Evolutionary conservation across 2,888 invertebrate genomes (phyloP), one percentile per base, ranked within the genome.

Genomic region (Tribolium freemani): DNA sequence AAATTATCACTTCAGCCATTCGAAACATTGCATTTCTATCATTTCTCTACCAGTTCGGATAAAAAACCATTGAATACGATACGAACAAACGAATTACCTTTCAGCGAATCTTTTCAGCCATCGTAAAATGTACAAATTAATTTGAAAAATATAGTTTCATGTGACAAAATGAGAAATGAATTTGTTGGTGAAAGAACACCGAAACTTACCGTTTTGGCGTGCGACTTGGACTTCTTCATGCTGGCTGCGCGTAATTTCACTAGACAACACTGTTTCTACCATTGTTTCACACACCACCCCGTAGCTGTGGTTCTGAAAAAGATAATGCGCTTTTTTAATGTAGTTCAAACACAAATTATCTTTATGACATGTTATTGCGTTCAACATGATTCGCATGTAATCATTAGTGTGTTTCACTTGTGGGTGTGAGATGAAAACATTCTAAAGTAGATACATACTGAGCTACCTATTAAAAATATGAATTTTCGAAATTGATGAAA

Each of bases 241-340:
- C 83, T 86, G 86, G 80, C 85, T 85, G 83, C 86, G 86, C 77
- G 85, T 86, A 63, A 86, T 86, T 82, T 86, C 86, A 84, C 85
- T 85, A 76, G 85, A 85, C 81, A 84, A 78, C 78, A 82, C 80
- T 78, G 83, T 85, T 85, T 84, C 84, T 85, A 83, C 84, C 86
- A 86, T 86, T 85, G 85, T 86, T 85, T 85, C 81, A 83, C 81
- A 77, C 76, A 80, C 82, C 82, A 81, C 80, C 76, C 58, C 76
- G 74, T 78, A 76, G 78, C 79, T 80, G 81, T 82, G 80, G 82
- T 79, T 81, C 84, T 84, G 77, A 16, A 83, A 83, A 58, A 74
- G 16, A 16, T 16, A 78, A 54, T 26, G 48, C 31, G n/a, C n/a
- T n/a, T n/a, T n/a, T n/a, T n/a, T n/a, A n/a, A n/a, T n/a, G n/a